Evolutionary conservation across 1,140 invertebrate species (phyloP).

Genomic region (Tetramorium alpestre): DNA sequence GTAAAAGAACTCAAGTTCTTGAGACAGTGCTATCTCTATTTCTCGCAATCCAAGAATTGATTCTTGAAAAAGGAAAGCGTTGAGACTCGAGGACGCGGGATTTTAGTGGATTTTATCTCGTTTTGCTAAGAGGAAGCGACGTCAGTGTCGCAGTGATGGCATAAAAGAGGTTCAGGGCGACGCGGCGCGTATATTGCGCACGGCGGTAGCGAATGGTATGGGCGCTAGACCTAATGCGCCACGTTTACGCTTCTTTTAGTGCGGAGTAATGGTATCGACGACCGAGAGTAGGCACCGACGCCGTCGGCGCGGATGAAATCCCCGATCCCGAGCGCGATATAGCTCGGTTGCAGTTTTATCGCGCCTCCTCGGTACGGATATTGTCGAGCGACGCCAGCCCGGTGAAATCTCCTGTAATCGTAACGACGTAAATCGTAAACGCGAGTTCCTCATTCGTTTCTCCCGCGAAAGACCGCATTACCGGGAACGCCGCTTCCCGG

Average conservation of each 20-base stretch:
- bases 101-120: slow-evolving; percentile 40
- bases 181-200: neutral
- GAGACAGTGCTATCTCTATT: neutral
- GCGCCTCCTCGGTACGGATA: slow-evolving; percentile 7
- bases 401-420: slow-evolving; percentile 53
- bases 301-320: slow-evolving; percentile 36
- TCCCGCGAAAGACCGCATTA: neutral
- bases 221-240: slow-evolving; percentile 49
- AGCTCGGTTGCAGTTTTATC: slow-evolving; percentile 54
- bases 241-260: slow-evolving; percentile 70
- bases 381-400: neutral
- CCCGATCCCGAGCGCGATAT: neutral
- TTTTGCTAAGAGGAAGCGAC: neutral
- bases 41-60: neutral
- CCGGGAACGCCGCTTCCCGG: neutral
- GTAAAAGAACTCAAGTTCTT: neutral
- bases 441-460: slow-evolving; percentile 3
- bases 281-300: slow-evolving; percentile 59
- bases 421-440: slow-evolving; percentile 57
- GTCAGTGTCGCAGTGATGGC: neutral
- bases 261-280: slow-evolving; percentile 72
- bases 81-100: slow-evolving; percentile 35
- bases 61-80: neutral
- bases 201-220: neutral
- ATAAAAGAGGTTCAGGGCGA: neutral